Conservation (phyloP, 2,113 vertebrate genomes). For the Anser brachyrhynchus region DNA sequence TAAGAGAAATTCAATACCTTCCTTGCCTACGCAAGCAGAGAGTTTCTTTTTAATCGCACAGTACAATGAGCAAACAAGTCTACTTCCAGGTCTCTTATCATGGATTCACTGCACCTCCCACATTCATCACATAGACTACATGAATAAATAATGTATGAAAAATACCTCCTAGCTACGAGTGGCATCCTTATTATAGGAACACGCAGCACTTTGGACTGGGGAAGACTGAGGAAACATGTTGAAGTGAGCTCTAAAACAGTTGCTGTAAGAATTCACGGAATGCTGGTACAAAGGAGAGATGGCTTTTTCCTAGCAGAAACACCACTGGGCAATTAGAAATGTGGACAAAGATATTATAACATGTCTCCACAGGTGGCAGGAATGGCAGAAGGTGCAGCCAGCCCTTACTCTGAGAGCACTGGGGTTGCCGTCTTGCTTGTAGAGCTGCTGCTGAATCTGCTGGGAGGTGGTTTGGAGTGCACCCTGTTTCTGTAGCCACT, state of each 20-base stretch:
- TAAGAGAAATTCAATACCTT: conserved; percentile 42
- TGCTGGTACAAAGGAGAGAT: not conserved
- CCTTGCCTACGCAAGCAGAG: conserved; percentile 21
- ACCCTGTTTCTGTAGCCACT: not conserved
- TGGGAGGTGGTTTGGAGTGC: fast-evolving
- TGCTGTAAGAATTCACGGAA: conserved; percentile 17
- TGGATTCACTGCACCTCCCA: conserved; percentile 41
- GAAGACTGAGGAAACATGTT: conserved; percentile 17
- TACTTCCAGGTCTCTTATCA: conserved; percentile 39
- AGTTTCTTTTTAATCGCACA: conserved; percentile 50
- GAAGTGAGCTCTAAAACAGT: conserved; percentile 20
- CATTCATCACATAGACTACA: conserved; percentile 41
- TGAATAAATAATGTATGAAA: conserved; percentile 56
- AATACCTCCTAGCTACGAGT: conserved; percentile 24
- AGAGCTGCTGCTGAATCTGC: fast-evolving
- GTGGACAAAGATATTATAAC: not conserved
- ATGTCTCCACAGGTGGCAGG: not conserved
- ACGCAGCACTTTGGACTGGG: not conserved
- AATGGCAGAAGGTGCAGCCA: not conserved
- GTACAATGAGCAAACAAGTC: conserved; percentile 47
- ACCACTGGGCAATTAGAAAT: not conserved
- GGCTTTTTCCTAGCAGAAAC: not conserved
- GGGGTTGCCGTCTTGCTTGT: fast-evolving
- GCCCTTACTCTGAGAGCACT: not conserved
- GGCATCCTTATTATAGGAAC: conserved; percentile 20